Percentiles rank a stretch among this genome's conserved stretches.
phyloP scores from a whole-genome alignment of 2,797 vertebrate genomes.

The Fringilla coelebs region DNA sequence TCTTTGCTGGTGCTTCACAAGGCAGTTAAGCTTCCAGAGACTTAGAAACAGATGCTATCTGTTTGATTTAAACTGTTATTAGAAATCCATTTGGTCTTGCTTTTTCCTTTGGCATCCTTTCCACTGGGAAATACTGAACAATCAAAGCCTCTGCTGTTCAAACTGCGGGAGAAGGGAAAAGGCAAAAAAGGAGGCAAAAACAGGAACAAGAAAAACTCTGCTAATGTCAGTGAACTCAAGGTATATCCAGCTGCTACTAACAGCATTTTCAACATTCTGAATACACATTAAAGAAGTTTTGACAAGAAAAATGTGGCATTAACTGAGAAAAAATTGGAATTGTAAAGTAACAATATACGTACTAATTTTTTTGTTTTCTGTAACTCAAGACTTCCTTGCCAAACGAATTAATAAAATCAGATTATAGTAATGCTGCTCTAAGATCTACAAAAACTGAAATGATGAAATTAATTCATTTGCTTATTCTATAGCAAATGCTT shows the following conservation, averaged over 20 bases:
- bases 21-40: slow-evolving; percentile 37
- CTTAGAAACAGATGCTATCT: slow-evolving; percentile 24
- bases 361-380: neutral
- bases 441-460: slow-evolving; percentile 29
- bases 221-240: neutral
- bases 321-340: slow-evolving; percentile 10
- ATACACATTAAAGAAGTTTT: slow-evolving; percentile 18
- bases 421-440: slow-evolving; percentile 31
- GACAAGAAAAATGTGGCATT: slow-evolving; percentile 22
- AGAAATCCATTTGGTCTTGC: slow-evolving; percentile 53
- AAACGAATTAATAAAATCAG: slow-evolving; percentile 21
- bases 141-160: slow-evolving; percentile 43
- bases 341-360: slow-evolving; percentile 12
- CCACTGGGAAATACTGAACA: slow-evolving; percentile 35
- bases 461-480: slow-evolving; percentile 28
- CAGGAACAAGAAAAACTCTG: neutral
- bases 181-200: slow-evolving; percentile 58
- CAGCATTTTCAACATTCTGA: slow-evolving; percentile 14
- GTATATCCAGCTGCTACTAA: slow-evolving; percentile 14
- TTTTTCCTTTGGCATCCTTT: slow-evolving; percentile 42
- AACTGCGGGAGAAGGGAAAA: slow-evolving; percentile 52
- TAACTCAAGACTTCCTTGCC: slow-evolving; percentile 6
- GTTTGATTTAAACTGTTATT: slow-evolving; percentile 34
- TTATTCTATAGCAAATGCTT: slow-evolving; percentile 38
- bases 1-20: slow-evolving; percentile 19